Conservation (phyloP, 2,888 invertebrate genomes). For the Ophraella communa region DNA sequence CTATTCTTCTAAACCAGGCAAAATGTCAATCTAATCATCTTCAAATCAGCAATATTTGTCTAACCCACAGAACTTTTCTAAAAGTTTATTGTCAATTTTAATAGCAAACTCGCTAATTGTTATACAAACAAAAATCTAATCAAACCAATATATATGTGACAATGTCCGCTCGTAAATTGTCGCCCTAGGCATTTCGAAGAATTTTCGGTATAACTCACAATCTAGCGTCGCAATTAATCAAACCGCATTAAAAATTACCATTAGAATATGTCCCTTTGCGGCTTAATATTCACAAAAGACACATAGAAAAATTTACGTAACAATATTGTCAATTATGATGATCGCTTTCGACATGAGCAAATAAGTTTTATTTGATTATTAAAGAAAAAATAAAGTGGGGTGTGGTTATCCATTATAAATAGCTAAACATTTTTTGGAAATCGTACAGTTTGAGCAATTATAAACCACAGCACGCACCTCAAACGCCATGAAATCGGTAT, state of each 20-base stretch:
- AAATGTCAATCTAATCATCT: not conserved
- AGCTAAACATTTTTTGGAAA: not conserved
- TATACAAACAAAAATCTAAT: conserved; percentile 5
- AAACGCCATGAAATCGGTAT: conserved; percentile 17
- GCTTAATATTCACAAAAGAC: not conserved
- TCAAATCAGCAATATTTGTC: not conserved
- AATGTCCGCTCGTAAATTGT: conserved; percentile 1
- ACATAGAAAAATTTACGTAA: conserved; percentile 6
- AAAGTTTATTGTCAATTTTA: conserved; percentile 2
- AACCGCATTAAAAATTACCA: not conserved
- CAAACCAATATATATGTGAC: conserved; percentile 1
- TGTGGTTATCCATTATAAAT: conserved; percentile 14
- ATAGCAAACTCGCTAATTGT: conserved; percentile 12
- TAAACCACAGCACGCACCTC: not conserved
- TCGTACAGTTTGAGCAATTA: not conserved
- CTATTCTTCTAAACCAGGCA: not conserved
- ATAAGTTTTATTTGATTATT: conserved; percentile 4
- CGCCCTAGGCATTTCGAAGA: not conserved
- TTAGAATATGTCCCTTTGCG: not conserved
- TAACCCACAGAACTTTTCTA: not conserved
- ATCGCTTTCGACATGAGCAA: conserved; percentile 8
- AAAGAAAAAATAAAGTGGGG: conserved; percentile 9
- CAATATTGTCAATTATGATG: not conserved
- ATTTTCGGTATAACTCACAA: not conserved
- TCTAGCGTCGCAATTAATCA: not conserved